phyloP scores from a whole-genome alignment of 2,113 vertebrate genomes.

The Nannobrachium achirus region DNA sequence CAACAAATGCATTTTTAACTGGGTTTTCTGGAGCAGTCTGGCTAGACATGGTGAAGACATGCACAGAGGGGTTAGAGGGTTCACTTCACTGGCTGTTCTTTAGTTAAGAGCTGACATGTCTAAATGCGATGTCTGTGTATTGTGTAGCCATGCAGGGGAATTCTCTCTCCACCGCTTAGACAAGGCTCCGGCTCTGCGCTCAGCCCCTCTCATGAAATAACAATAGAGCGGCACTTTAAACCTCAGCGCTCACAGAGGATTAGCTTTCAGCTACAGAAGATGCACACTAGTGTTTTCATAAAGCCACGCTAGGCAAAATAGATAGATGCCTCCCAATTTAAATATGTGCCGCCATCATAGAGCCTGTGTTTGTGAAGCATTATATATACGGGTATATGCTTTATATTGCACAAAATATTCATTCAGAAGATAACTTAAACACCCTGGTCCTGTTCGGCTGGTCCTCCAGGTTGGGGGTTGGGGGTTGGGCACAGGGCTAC shows the following conservation, averaged over 20 bases:
- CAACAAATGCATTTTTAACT: constrained; percentile 77
- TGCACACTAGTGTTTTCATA: neutral
- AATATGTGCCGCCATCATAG: constrained; percentile 1
- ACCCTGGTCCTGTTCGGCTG: no score
- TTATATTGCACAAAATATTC: neutral
- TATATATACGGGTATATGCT: constrained; percentile 22
- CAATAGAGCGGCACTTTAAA: constrained; percentile 62
- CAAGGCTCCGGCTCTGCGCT: constrained; percentile 38
- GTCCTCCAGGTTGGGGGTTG: no score
- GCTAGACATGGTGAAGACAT: constrained; percentile 61
- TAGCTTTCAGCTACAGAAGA: constrained; percentile 33
- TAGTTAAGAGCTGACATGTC: constrained; percentile 59
- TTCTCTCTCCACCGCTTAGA: constrained; percentile 52
- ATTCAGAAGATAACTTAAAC: neutral
- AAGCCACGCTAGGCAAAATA: neutral
- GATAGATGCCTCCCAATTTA: constrained; percentile 6
- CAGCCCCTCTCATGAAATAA: constrained; percentile 70
- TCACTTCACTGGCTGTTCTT: constrained; percentile 63
- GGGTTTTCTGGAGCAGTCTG: constrained; percentile 58
- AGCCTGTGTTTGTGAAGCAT: constrained; percentile 20
- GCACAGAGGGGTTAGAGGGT: constrained; percentile 61
- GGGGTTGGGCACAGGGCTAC: no score
- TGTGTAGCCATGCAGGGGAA: constrained; percentile 70
- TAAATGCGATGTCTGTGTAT: constrained; percentile 67
- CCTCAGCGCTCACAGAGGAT: constrained; percentile 47